A percentile compares a stretch with the other conserved stretches of the same genome.
phyloP scores from a whole-genome alignment of 1,140 invertebrate species.

The Nylanderia fulva region DNA sequence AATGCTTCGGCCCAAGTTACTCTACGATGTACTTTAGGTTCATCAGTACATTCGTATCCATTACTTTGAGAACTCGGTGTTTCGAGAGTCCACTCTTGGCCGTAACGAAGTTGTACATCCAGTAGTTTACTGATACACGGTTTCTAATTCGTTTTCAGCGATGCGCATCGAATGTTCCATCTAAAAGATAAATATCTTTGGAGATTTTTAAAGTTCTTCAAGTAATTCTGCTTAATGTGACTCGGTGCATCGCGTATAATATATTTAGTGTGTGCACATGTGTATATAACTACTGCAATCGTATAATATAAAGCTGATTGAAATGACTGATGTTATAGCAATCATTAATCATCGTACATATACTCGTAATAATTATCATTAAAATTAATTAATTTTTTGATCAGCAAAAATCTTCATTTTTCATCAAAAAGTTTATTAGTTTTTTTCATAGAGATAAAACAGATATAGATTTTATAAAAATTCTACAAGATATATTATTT shows the following conservation, averaged over 20 bases:
- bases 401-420: too few species aligned
- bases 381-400: neutral
- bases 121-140: conserved; percentile 18
- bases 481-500: too few species aligned
- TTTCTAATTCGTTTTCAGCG: conserved; percentile 19
- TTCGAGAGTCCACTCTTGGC: conserved; percentile 22
- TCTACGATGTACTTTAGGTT: neutral
- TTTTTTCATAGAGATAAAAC: too few species aligned
- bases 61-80: conserved; percentile 29
- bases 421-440: too few species aligned
- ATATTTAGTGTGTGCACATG: neutral
- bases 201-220: neutral
- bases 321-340: neutral
- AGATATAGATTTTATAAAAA: too few species aligned
- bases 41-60: conserved; percentile 2
- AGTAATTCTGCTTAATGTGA: neutral
- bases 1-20: conserved; percentile 33
- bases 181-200: neutral
- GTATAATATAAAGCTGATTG: neutral
- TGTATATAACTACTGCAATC: neutral
- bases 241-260: neutral
- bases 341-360: too few species aligned
- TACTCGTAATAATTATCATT: neutral
- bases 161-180: neutral
- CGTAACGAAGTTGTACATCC: conserved; percentile 34